A percentile compares a stretch with the other conserved stretches of the same genome.
Evolutionary conservation across 2,113 vertebrate genomes (phyloP).

Genomic region (Sylvilagus bachmani): DNA sequence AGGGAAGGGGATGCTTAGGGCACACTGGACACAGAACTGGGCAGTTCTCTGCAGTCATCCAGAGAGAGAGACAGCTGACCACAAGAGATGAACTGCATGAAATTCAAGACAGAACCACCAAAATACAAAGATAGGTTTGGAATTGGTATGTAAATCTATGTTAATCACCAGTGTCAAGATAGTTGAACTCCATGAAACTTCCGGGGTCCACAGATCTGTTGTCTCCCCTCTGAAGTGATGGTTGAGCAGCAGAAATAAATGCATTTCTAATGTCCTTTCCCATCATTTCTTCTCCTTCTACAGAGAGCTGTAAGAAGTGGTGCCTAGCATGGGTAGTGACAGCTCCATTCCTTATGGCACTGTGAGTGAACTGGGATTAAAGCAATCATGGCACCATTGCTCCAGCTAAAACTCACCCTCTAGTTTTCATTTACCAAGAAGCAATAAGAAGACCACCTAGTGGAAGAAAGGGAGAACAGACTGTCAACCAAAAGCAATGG

Average conservation of each 20-base stretch:
- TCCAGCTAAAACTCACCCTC: not conserved
- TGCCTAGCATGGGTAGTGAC: not conserved
- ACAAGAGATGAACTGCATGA: not conserved
- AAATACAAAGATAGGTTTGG: not conserved
- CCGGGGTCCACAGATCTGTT: not conserved
- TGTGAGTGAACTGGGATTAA: not conserved
- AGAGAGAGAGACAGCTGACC: not conserved
- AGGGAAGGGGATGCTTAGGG: not conserved
- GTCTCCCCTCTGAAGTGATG: not conserved
- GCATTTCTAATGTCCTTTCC: not conserved
- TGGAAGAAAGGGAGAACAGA: constrained; percentile 13
- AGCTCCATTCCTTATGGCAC: not conserved
- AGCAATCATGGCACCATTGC: not conserved
- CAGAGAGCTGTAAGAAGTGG: not conserved
- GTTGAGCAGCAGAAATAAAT: not conserved
- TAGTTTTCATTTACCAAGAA: constrained; percentile 18
- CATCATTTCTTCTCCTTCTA: not conserved
- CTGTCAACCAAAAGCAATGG: constrained; percentile 14
- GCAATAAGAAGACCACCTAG: not conserved
- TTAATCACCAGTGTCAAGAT: not conserved
- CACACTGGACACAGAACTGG: not conserved
- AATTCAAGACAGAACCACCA: not conserved
- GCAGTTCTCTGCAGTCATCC: not conserved
- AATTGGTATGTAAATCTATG: not conserved
- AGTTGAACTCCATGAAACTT: not conserved